Conservation (phyloP, 2,113 vertebrate genomes). For the Odocoileus hemionus region DNA sequence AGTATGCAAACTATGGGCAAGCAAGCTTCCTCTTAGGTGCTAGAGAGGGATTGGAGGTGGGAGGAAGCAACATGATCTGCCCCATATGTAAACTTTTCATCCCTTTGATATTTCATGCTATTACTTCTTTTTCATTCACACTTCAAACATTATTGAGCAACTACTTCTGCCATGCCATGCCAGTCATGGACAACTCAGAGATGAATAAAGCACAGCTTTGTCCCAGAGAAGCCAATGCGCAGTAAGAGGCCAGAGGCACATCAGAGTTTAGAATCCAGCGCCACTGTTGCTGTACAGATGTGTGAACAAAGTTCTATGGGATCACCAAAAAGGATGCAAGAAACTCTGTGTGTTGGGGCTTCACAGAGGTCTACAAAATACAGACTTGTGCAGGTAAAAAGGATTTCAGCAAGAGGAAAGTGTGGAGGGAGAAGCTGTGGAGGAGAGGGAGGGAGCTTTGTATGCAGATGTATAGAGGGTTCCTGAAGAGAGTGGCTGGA, state of each 20-base stretch:
- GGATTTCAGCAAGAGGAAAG: not conserved
- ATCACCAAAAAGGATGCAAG: not conserved
- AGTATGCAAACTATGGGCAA: not conserved
- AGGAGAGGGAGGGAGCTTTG: not conserved
- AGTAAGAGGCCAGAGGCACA: fast-evolving
- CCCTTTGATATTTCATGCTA: not conserved
- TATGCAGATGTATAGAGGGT: fast-evolving
- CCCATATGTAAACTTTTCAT: not conserved
- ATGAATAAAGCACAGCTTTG: not conserved
- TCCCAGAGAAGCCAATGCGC: not conserved
- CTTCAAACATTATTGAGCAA: not conserved
- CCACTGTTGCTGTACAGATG: not conserved
- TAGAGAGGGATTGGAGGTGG: not conserved
- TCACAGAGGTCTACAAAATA: not conserved
- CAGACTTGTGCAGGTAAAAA: not conserved
- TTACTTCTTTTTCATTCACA: not conserved
- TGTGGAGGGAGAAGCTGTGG: not conserved
- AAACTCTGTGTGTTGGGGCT: not conserved
- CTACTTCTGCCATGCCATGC: not conserved
- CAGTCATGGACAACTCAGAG: not conserved
- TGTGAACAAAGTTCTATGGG: fast-evolving
- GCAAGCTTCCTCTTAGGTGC: not conserved
- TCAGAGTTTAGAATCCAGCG: not conserved
- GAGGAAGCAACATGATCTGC: not conserved
- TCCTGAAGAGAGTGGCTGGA: not conserved